Base-by-base conservation (phyloP, 1,140 invertebrate genomes). In the Olivierus martensii region DNA sequence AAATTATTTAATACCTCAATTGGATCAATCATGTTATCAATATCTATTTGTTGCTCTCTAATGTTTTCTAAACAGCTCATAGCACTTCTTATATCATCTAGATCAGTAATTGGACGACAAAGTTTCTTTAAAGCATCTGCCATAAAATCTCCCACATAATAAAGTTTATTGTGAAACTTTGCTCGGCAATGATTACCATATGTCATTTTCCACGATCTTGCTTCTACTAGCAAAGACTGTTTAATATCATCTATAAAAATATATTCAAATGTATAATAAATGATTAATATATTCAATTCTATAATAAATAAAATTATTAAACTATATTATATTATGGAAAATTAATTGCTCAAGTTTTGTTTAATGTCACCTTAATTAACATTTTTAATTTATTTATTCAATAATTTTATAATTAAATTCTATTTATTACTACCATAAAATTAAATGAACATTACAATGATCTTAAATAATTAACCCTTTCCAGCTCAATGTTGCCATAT, bases 21-120 rank as follows among this genome's bases (percentile, higher is more conserved):
- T 0, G 90, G 89, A 63, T 87, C 85, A 50, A 96, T 93, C 62
- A 79, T 81, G 39, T 93, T 73, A 62, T 97, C 92, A 81, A 95
- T 89, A 63, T 93, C 87, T 12, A 95, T 88, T 71, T 97, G 91
- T 67, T 90, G 84, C 62, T 94, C 89, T 9, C 91, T 72, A 50
- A 95, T 89, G 67, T 94, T 91, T 65, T 87, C 86, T 50, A 96
- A 67, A 1, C 84, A 90, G 56, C 91, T 86, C 86, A 97, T 95
- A 17, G 90, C 82, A 63, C 87, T 78, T 46, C 91, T 75, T 2
- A 96, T 88, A 62, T 96, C 91, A 67, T 97, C 91, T 19, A 96
- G 73, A 66, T 94, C 91, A 49, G 85, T 76, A 43, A 95, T 85
- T 45, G 85, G 85, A 39, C 87, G 74, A 59, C 87, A 82, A 15